Percentiles rank a stretch among this genome's conserved stretches.
phyloP scores from a whole-genome alignment of 2,113 vertebrate species.

The Marcusenius ussheri region DNA sequence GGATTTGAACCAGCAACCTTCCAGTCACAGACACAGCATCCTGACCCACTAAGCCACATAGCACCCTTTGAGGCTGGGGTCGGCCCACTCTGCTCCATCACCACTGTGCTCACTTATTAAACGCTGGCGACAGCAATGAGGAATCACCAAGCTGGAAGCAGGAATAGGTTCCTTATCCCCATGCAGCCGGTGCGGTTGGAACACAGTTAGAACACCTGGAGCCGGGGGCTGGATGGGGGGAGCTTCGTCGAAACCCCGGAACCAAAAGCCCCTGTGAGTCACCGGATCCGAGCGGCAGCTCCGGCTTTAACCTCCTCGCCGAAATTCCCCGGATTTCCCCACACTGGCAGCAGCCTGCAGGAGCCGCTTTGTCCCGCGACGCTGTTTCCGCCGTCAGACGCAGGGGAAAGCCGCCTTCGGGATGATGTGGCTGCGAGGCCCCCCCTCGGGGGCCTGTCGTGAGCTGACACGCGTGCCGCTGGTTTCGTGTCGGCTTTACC shows the following conservation, averaged over 20 bases:
- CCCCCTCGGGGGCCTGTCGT: neutral
- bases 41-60: neutral
- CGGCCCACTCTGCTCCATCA: neutral
- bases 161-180: neutral
- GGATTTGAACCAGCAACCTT: neutral
- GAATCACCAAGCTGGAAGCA: neutral
- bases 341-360: neutral
- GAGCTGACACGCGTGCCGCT: neutral
- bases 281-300: constrained; percentile 23
- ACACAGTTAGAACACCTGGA: constrained; percentile 31
- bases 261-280: constrained; percentile 37
- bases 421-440: neutral
- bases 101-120: neutral
- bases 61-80: neutral
- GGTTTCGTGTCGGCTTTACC: neutral
- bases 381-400: neutral
- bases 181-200: neutral
- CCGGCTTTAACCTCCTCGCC: constrained; percentile 16
- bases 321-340: neutral
- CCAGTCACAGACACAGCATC: neutral
- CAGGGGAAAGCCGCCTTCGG: neutral
- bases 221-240: constrained; percentile 24
- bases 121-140: neutral
- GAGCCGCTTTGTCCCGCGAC: too few relatives aligned
- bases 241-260: constrained; percentile 29